phyloP scores from a whole-genome alignment of 2,888 invertebrate genomes.

The Geophilus truncorum region DNA sequence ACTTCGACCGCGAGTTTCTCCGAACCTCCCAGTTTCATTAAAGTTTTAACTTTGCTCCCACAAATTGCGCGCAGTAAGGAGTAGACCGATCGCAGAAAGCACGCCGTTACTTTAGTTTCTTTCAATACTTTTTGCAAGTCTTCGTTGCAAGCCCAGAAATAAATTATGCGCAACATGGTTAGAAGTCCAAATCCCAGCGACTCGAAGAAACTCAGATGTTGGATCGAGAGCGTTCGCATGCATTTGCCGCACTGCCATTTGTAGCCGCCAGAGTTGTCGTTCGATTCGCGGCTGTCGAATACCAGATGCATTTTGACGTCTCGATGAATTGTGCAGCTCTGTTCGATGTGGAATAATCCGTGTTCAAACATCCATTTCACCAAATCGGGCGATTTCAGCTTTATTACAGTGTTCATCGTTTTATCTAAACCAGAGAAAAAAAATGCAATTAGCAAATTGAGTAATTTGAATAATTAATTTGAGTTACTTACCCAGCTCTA shows the following conservation, averaged over 20 bases:
- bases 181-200: slow-evolving; percentile 47
- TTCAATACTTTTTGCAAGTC: slow-evolving; percentile 32
- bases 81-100: slow-evolving; percentile 35
- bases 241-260: slow-evolving; percentile 38
- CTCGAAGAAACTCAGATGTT: slow-evolving; percentile 37
- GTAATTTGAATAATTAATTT: background rate
- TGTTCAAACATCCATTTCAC: slow-evolving; percentile 38
- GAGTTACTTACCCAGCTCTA: slow-evolving; percentile 37
- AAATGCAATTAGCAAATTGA: background rate
- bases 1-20: slow-evolving; percentile 35
- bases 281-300: slow-evolving; percentile 4
- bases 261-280: slow-evolving; percentile 36
- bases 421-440: background rate
- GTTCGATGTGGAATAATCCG: slow-evolving; percentile 35
- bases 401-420: slow-evolving; percentile 18
- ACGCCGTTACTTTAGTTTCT: slow-evolving; percentile 32
- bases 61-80: slow-evolving; percentile 34
- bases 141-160: slow-evolving; percentile 73
- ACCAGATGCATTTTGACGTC: slow-evolving; percentile 35
- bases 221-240: slow-evolving; percentile 32
- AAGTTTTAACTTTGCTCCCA: slow-evolving; percentile 25
- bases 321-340: slow-evolving; percentile 33
- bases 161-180: slow-evolving; percentile 73
- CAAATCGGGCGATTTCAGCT: slow-evolving; percentile 16
- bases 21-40: slow-evolving; percentile 23